phyloP scores from a whole-genome alignment of 2,797 vertebrate genomes.

The Amniataba percoides region DNA sequence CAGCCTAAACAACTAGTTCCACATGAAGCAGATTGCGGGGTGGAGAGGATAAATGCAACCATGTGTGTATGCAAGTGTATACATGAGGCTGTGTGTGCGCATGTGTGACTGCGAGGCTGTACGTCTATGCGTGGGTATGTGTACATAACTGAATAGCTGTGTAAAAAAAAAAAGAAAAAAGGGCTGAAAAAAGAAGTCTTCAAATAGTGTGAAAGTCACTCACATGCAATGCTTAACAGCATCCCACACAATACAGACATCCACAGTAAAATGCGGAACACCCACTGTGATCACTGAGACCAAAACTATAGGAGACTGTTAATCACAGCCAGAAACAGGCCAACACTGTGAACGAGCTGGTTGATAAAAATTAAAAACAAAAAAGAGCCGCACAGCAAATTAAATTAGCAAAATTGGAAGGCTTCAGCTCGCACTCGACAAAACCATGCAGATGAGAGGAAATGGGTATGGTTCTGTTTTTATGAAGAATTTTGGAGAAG shows the following conservation, averaged over 20 bases:
- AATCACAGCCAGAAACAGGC: conserved; percentile 48
- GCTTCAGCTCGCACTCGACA: conserved; percentile 48
- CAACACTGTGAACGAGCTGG: conserved; percentile 27
- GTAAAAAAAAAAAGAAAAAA: conserved; percentile 29
- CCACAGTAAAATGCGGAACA: conserved; percentile 54
- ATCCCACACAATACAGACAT: conserved; percentile 54
- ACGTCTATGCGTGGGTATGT: conserved; percentile 55
- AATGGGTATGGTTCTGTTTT: conserved; percentile 47
- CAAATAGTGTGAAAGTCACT: conserved; percentile 68
- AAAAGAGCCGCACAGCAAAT: conserved; percentile 47
- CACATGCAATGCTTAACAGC: conserved; percentile 51
- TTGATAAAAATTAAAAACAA: conserved; percentile 59
- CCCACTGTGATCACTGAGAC: conserved; percentile 72
- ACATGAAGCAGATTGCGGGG: conserved; percentile 83
- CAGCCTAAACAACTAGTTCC: conserved; percentile 83
- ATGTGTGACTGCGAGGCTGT: conserved; percentile 26
- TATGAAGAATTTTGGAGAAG: conserved; percentile 15
- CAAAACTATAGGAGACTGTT: conserved; percentile 52
- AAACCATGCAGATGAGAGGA: conserved; percentile 43
- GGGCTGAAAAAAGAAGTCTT: conserved; percentile 34
- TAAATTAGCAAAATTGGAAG: conserved; percentile 47
- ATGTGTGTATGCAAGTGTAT: conserved; percentile 82
- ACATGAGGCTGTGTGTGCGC: conserved; percentile 58
- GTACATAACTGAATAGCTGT: conserved; percentile 48
- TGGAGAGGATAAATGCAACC: conserved; percentile 82